Evolutionary conservation across 2,797 vertebrate genomes (phyloP).

Genomic region (Gallinago stenura): DNA sequence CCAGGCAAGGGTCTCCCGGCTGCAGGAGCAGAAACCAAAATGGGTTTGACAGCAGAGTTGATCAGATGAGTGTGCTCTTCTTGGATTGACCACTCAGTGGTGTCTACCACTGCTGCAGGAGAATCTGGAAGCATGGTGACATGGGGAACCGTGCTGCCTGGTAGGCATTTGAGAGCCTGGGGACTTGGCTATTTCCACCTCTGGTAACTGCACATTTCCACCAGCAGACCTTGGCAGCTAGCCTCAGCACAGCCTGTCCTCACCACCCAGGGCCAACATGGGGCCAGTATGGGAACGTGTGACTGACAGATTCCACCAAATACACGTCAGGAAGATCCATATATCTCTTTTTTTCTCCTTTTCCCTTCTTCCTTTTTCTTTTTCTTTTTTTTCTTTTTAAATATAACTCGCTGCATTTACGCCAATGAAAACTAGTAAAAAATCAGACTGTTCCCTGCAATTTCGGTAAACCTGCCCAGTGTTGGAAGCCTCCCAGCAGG

Average conservation of each 20-base stretch:
- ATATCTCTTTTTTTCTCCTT: not conserved
- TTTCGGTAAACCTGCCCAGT: constrained; percentile 1
- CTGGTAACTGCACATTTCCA: not conserved
- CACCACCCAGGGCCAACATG: not conserved
- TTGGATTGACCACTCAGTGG: not conserved
- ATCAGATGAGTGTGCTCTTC: not conserved
- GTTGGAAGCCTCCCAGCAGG: constrained; percentile 30
- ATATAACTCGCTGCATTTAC: not conserved
- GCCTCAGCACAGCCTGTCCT: constrained; percentile 9
- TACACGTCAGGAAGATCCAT: not conserved
- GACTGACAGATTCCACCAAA: not conserved
- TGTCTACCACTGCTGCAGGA: accelerated
- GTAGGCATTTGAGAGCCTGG: not conserved
- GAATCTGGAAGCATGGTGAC: not conserved
- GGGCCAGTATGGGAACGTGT: not conserved
- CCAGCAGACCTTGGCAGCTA: not conserved
- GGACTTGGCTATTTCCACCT: not conserved
- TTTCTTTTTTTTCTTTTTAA: not conserved
- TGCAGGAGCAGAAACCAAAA: not conserved
- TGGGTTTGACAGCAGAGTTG: not conserved
- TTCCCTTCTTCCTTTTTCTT: not conserved
- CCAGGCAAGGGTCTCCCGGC: not conserved
- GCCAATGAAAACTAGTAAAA: constrained; percentile 32
- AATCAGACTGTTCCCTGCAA: constrained; percentile 23
- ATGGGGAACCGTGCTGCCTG: not conserved